phyloP scores from a whole-genome alignment of 2,888 invertebrate species.

The Epsilonema sp. region DNA sequence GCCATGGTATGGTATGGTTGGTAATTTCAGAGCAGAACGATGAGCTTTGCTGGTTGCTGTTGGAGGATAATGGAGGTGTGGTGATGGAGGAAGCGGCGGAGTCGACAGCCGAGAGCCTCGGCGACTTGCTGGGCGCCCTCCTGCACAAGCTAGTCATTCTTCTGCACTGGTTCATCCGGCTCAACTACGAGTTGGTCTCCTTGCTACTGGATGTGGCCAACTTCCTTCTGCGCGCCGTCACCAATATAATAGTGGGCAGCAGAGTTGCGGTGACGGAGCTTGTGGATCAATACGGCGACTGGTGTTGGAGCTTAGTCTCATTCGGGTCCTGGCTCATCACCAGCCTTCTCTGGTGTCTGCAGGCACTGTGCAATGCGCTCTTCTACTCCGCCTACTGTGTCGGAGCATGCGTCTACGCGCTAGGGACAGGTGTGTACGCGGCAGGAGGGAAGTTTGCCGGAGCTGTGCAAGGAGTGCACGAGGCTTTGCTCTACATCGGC shows the following conservation, averaged over 20 bases:
- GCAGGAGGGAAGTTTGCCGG: not conserved
- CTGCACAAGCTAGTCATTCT: not conserved
- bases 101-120: no score
- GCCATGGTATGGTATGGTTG: no score
- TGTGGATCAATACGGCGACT: conserved; percentile 1
- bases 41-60: no score
- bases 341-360: not conserved
- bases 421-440: no score
- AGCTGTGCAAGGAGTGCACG: not conserved
- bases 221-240: not conserved
- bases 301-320: not conserved
- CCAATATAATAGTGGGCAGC: not conserved
- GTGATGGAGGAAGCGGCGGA: no score
- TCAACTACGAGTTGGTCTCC: not conserved
- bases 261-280: not conserved
- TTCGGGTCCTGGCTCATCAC: not conserved
- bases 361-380: not conserved
- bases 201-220: not conserved
- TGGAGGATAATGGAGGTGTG: no score
- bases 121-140: no score
- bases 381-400: not conserved
- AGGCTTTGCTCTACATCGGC: not conserved
- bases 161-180: not conserved
- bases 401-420: no score
- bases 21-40: no score